Evolutionary conservation across 2,888 invertebrate species (phyloP), one percentile per base, ranked within the genome.

Genomic region (Sarcophaga carnaria): DNA sequence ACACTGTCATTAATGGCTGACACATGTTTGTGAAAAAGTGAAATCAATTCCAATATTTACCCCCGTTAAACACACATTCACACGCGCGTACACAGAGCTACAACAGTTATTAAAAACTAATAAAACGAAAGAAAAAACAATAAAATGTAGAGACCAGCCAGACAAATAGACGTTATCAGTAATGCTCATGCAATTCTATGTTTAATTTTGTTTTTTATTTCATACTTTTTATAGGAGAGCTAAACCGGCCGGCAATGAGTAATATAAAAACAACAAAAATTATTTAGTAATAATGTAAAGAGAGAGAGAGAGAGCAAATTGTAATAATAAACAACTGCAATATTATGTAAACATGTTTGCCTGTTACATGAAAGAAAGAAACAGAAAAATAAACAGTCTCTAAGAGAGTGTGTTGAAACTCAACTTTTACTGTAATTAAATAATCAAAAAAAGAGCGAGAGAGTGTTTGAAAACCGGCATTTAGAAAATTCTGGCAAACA

Each of bases 11-110:
- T 17, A 12, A 17, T 54, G 22, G 4, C 22, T 47, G 20, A 4
- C 45, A 47, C 45, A 37, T 45, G 66, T 22, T 37, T 66, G 66
- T 66, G 17, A 37, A 66, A 45, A 37, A 17, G 27, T 66, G 37
- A 66, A 66, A 37, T 66, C 17, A 66, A 17, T 4, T 37, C 17
- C 37, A 45, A 45, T 66, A 66, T 66, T 66, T 66, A 66, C 45
- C 45, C 37, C 14, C 3, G 14, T 64, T 4, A 37, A 37, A 37
- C 37, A 37, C 37, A 37, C 37, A 37, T 37, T 37, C 8, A 37
- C 37, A 37, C 8, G 8, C 37, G 8, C 37, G 37, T 10, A 37
- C 37, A 37, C 37, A 37, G 2, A 37, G 37, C 37, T 37, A 64
- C 25, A 64, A 27, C 64, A n/a, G n/a, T n/a, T 14, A 54, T 17